Conservation (phyloP, 2,888 invertebrate species). For the Drosophila flavopinicola region DNA sequence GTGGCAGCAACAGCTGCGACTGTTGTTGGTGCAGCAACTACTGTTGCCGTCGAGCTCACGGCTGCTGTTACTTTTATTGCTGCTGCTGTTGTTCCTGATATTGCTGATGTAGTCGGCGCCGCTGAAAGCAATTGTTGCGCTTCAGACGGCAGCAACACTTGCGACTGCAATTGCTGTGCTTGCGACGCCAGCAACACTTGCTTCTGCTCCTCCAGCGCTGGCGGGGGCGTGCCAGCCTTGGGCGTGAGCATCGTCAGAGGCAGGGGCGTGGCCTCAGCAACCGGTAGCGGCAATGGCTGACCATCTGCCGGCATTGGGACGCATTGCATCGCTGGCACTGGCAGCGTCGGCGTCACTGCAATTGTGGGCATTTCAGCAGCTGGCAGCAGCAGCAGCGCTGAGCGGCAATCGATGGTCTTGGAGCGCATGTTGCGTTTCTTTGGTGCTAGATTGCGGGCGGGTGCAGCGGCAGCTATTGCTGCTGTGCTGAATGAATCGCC, state of each 20-base stretch:
- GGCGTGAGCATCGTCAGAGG: background rate
- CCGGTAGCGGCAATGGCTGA: background rate
- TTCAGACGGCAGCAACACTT: too few species aligned
- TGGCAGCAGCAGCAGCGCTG: conserved; percentile 41
- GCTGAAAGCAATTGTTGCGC: background rate
- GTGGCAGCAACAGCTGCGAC: background rate
- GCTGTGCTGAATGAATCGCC: conserved; percentile 7
- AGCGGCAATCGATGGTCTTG: conserved; percentile 77
- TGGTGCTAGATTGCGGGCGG: conserved; percentile 50
- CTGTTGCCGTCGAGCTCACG: too few species aligned
- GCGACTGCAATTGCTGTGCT: background rate
- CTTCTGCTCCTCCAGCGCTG: background rate
- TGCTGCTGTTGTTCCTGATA: background rate
- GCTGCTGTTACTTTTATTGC: background rate
- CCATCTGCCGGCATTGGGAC: conserved; percentile 2
- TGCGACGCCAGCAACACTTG: background rate
- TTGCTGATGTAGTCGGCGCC: background rate
- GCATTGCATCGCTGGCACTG: conserved; percentile 9
- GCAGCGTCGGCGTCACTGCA: background rate
- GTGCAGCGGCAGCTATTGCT: conserved; percentile 23
- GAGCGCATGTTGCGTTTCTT: conserved; percentile 78
- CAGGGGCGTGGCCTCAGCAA: background rate
- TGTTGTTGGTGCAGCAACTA: background rate
- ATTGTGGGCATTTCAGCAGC: background rate
- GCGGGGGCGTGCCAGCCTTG: conserved; percentile 3